phyloP scores from a whole-genome alignment of 2,113 vertebrate genomes.

The Chrysemys picta region DNA sequence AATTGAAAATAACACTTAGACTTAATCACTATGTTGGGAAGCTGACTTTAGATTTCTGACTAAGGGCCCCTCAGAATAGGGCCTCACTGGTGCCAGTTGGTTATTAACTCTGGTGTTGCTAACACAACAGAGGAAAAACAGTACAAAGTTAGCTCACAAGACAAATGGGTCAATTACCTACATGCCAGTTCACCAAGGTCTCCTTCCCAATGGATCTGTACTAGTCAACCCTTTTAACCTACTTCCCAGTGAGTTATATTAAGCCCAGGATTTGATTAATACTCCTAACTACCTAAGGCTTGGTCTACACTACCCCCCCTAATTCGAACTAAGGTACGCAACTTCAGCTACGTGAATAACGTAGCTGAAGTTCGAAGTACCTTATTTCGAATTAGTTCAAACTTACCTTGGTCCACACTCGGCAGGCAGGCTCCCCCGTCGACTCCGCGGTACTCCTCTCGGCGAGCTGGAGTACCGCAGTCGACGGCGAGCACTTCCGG shows the following conservation, averaged over 20 bases:
- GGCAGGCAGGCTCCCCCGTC: too few relatives aligned
- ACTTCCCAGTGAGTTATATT: not conserved
- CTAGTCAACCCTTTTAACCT: not conserved
- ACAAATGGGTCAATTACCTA: not conserved
- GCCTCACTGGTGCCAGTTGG: not conserved
- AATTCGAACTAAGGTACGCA: too few relatives aligned
- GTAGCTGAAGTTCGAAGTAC: too few relatives aligned
- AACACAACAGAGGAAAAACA: not conserved
- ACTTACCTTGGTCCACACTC: too few relatives aligned
- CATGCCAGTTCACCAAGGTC: not conserved
- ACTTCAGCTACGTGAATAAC: too few relatives aligned
- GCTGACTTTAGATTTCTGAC: not conserved
- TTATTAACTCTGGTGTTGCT: not conserved
- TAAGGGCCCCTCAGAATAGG: not conserved
- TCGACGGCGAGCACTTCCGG: too few relatives aligned
- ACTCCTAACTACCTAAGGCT: not conserved
- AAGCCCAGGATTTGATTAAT: not conserved
- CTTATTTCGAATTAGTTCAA: too few relatives aligned
- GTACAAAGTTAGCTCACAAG: not conserved
- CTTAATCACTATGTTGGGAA: not conserved
- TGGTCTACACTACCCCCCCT: too few relatives aligned
- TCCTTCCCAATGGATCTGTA: not conserved
- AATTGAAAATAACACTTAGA: not conserved
- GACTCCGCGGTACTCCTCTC: too few relatives aligned
- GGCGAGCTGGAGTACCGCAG: too few relatives aligned